These are phyloP conservation scores for Dendronephthya gigantea DNA, from an alignment of 64 coral and sea anemone species.

Conservation along the genomic window DNA sequence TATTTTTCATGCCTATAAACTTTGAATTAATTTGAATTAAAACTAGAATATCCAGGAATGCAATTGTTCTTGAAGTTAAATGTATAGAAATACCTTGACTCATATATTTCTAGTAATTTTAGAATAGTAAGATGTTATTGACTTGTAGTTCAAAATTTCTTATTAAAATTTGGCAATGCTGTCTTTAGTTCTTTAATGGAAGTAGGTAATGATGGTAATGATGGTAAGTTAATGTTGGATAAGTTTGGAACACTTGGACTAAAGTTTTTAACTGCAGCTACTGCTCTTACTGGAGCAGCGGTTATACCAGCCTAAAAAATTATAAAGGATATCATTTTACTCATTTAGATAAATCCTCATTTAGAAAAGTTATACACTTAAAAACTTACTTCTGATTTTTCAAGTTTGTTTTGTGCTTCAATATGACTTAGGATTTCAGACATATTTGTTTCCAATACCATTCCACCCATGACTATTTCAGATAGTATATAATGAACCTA, in stretches of 20 bases:
- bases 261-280: slow-evolving; percentile 83
- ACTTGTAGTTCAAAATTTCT: background rate
- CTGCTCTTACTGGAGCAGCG: slow-evolving; percentile 83
- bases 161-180: background rate
- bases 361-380: too few relatives aligned
- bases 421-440: slow-evolving; percentile 97
- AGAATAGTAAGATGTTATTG: background rate
- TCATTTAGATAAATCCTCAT: background rate
- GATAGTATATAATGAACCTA: slow-evolving; percentile 86
- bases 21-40: too few relatives aligned
- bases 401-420: slow-evolving; percentile 90
- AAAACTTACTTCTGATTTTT: slow-evolving; percentile 99
- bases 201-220: slow-evolving; percentile 64
- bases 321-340: background rate
- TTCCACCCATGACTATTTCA: slow-evolving; percentile 98
- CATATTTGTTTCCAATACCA: slow-evolving; percentile 99
- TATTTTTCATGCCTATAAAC: too few relatives aligned
- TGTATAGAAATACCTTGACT: too few relatives aligned
- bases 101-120: background rate
- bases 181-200: slow-evolving; percentile 7
- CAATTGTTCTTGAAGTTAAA: too few relatives aligned
- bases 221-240: slow-evolving; percentile 62
- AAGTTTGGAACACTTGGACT: slow-evolving; percentile 84
- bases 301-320: slow-evolving; percentile 71
- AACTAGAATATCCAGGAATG: too few relatives aligned